phyloP scores from a whole-genome alignment of 2,113 vertebrate species.

The Archilochus colubris region DNA sequence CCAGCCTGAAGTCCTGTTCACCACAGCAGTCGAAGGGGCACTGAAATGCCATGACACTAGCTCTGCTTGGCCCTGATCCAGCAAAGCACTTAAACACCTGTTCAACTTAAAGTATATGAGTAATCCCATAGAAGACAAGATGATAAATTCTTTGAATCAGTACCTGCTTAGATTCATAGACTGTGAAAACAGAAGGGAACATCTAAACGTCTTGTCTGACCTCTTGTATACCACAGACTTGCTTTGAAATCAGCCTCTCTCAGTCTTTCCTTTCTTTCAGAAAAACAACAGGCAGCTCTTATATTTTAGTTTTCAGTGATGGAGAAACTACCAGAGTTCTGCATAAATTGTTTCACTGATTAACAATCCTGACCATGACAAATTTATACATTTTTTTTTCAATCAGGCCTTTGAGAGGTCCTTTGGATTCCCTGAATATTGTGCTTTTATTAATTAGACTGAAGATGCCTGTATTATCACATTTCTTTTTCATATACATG shows the following conservation, averaged over 20 bases:
- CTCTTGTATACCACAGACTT: neutral
- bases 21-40: slow-evolving; percentile 11
- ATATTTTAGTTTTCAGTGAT: neutral
- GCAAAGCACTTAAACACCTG: slow-evolving; percentile 48
- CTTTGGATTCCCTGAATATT: neutral
- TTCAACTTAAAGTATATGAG: slow-evolving; percentile 32
- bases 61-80: slow-evolving; percentile 25
- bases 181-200: slow-evolving; percentile 30
- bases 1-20: neutral
- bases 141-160: slow-evolving; percentile 33
- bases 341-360: neutral
- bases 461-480: neutral
- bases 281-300: neutral
- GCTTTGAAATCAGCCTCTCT: neutral
- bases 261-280: neutral
- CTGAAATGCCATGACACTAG: neutral
- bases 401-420: neutral
- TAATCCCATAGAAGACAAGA: slow-evolving; percentile 42
- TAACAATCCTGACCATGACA: neutral
- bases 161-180: slow-evolving; percentile 25
- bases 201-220: slow-evolving; percentile 46
- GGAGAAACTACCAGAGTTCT: neutral
- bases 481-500: neutral
- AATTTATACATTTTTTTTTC: neutral
- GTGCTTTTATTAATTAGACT: neutral